Conservation (phyloP, 2,797 vertebrate species). For the Aplochiton taeniatus region DNA sequence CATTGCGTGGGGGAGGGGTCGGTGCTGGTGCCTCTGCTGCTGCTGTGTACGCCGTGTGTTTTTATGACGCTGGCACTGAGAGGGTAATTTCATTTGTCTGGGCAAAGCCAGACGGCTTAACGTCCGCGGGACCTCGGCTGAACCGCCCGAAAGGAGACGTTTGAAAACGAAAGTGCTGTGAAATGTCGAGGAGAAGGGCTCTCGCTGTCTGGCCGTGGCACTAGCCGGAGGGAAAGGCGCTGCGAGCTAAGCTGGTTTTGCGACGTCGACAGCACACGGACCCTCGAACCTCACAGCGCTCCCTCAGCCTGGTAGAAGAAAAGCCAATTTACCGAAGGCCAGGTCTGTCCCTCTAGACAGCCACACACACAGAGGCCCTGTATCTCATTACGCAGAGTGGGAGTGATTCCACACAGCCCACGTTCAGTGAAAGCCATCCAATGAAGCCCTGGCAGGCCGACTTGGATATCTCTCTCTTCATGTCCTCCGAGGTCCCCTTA, state of each 20-base stretch:
- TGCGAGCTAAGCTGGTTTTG: not conserved
- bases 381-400: too few relatives aligned
- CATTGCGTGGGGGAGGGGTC: slow-evolving; percentile 54
- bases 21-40: slow-evolving; percentile 32
- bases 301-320: too few relatives aligned
- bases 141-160: slow-evolving; percentile 69
- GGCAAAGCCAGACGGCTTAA: slow-evolving; percentile 69
- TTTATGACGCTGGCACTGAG: slow-evolving; percentile 55
- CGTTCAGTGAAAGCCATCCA: not conserved
- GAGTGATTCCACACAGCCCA: too few relatives aligned
- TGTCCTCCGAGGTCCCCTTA: too few relatives aligned
- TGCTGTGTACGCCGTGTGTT: slow-evolving; percentile 13
- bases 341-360: too few relatives aligned
- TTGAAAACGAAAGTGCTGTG: slow-evolving; percentile 66
- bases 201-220: slow-evolving; percentile 59
- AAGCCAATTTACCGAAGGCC: too few relatives aligned
- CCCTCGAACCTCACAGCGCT: too few relatives aligned
- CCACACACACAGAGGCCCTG: too few relatives aligned
- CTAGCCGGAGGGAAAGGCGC: slow-evolving; percentile 49
- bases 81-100: slow-evolving; percentile 72
- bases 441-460: not conserved
- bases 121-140: slow-evolving; percentile 65
- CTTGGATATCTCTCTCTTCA: not conserved
- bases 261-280: not conserved
- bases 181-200: slow-evolving; percentile 64